Percentiles rank a stretch among this genome's conserved stretches.
phyloP scores from a whole-genome alignment of 1,140 invertebrate genomes.

The Dendrolimus punctatus region DNA sequence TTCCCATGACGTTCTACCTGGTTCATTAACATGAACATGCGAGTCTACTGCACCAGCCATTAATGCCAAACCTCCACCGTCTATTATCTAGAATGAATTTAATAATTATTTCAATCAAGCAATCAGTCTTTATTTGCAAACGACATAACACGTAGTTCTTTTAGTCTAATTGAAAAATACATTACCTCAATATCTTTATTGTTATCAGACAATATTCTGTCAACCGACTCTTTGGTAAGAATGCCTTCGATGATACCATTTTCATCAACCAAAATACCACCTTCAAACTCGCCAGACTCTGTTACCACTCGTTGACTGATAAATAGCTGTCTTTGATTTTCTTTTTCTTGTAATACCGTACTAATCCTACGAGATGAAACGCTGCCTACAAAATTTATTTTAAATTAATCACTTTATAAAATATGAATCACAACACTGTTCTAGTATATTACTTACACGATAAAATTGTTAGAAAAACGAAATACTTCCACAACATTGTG shows the following conservation, averaged over 20 bases:
- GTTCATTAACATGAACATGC: slow-evolving; percentile 91
- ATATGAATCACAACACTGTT: neutral
- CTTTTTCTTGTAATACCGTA: too few species aligned
- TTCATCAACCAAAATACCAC: slow-evolving; percentile 50
- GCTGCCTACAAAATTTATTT: slow-evolving; percentile 8
- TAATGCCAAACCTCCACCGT: slow-evolving; percentile 75
- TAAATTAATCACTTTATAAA: neutral
- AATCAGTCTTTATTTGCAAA: too few species aligned
- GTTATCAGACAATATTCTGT: slow-evolving; percentile 26
- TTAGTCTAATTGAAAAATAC: slow-evolving; percentile 1
- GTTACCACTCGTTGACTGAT: slow-evolving; percentile 49
- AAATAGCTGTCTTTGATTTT: slow-evolving; percentile 30
- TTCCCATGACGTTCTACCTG: slow-evolving; percentile 84
- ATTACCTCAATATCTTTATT: slow-evolving; percentile 30
- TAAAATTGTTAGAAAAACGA: slow-evolving; percentile 1
- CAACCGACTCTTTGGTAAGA: slow-evolving; percentile 39
- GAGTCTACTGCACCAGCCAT: slow-evolving; percentile 91
- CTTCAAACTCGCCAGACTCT: slow-evolving; percentile 45
- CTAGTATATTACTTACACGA: slow-evolving; percentile 6
- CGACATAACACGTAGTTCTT: too few species aligned
- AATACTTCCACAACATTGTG: slow-evolving; percentile 1
- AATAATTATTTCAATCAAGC: too few species aligned
- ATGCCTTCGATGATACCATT: slow-evolving; percentile 51
- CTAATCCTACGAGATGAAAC: slow-evolving; percentile 26
- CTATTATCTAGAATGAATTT: slow-evolving; percentile 35